Evolutionary conservation across 1,140 invertebrate species (phyloP).

Genomic region (Drosophila kanapiae): DNA sequence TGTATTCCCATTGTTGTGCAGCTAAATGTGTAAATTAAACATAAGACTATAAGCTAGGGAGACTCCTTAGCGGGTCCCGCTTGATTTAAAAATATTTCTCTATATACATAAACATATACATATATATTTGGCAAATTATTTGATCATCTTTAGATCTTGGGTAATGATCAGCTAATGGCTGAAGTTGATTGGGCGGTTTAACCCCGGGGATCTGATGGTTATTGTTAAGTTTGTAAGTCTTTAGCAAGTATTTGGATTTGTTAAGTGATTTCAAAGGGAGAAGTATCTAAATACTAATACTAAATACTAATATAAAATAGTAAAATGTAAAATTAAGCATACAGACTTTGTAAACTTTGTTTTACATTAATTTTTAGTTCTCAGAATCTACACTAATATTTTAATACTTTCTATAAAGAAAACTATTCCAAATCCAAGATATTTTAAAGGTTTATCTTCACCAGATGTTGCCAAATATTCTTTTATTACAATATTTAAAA

Average conservation of each 20-base stretch:
- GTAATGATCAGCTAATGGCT: conserved; percentile 24
- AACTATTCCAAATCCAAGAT: no score
- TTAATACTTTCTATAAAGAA: background rate
- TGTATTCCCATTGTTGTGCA: conserved; percentile 53
- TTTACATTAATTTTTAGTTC: no score
- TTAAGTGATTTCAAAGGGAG: background rate
- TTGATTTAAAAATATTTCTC: conserved; percentile 32
- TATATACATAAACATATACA: conserved; percentile 27
- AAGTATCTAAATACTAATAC: no score
- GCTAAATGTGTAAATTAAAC: conserved; percentile 71
- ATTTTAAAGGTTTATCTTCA: no score
- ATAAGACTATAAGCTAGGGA: conserved; percentile 29
- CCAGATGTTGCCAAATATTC: background rate
- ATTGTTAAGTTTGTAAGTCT: background rate
- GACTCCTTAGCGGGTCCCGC: conserved; percentile 35
- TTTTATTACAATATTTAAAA: no score
- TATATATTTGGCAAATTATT: conserved; percentile 36
- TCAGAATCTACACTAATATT: background rate
- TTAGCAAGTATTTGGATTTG: background rate
- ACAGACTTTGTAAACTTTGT: background rate
- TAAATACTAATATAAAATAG: background rate
- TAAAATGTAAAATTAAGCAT: background rate
- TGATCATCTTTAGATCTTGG: conserved; percentile 31
- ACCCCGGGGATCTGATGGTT: background rate
- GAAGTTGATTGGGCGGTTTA: conserved; percentile 23